phyloP scores from a whole-genome alignment of 53 echinoderm and acorn worm genomes.

The Holothuria leucospilota region DNA sequence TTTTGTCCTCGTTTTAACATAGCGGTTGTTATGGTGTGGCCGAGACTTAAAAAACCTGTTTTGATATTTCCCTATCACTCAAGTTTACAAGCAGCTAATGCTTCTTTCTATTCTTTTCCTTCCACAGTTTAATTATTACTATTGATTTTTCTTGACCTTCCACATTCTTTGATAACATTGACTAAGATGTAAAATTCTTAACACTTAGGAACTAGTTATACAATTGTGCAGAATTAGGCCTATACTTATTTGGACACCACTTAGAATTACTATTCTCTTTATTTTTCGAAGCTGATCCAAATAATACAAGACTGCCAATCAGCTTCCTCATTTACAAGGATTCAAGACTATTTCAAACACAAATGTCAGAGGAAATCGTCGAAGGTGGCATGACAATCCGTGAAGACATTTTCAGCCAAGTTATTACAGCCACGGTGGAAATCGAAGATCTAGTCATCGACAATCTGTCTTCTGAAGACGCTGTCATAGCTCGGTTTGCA shows the following conservation, averaged over 20 bases:
- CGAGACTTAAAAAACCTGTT: too few species aligned
- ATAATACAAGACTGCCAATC: background rate
- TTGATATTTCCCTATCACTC: too few species aligned
- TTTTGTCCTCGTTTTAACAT: too few species aligned
- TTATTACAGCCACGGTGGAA: slow-evolving; percentile 10
- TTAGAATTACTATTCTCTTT: background rate
- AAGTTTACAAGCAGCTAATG: too few species aligned
- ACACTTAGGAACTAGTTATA: too few species aligned
- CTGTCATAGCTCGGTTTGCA: background rate
- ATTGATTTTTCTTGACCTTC: too few species aligned
- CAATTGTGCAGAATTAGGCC: background rate
- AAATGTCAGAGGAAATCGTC: background rate
- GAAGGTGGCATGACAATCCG: background rate
- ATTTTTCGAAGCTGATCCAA: background rate
- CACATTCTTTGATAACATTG: too few species aligned
- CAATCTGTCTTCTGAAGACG: background rate
- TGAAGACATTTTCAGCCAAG: slow-evolving; percentile 15
- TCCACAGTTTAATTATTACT: too few species aligned
- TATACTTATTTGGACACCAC: too few species aligned
- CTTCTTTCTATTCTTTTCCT: too few species aligned
- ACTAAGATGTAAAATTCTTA: too few species aligned
- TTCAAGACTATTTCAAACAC: slow-evolving; percentile 4
- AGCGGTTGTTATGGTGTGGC: too few species aligned
- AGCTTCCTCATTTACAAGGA: slow-evolving; percentile 41
- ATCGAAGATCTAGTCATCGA: background rate